Evolutionary conservation across 2,797 vertebrate genomes (phyloP).

Genomic region (Prunella strophiata): DNA sequence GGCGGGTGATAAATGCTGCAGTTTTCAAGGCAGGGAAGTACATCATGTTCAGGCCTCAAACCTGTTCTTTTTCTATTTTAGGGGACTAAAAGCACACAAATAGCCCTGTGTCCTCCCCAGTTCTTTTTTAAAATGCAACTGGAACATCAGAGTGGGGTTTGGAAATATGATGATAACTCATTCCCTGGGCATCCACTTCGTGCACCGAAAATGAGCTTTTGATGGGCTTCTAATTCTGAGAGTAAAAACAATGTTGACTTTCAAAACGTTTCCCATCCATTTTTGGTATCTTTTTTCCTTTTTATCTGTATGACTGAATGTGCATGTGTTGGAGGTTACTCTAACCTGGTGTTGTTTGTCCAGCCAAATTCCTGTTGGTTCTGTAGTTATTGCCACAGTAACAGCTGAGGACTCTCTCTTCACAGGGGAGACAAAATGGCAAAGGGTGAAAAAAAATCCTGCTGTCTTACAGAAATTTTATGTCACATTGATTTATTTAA

Average conservation of each 20-base stretch:
- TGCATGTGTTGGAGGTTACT: background rate
- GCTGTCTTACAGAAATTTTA: too few species aligned
- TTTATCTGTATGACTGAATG: background rate
- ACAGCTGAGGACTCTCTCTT: background rate
- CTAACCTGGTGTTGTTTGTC: background rate
- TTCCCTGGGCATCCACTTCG: background rate
- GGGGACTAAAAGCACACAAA: background rate
- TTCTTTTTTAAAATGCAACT: background rate
- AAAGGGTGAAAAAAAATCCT: background rate
- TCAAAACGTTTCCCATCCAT: background rate
- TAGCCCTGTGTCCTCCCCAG: background rate
- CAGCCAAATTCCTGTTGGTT: background rate
- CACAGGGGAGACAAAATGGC: background rate
- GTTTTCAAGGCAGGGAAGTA: background rate
- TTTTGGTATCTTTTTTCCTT: background rate
- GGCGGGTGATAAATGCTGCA: background rate
- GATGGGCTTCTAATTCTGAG: background rate
- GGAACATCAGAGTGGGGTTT: background rate
- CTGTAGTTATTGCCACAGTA: background rate
- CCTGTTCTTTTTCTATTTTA: constrained; percentile 29
- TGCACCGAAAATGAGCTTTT: background rate
- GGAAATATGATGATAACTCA: background rate
- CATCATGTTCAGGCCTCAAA: constrained; percentile 11
- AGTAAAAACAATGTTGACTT: background rate
- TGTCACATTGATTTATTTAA: background rate